Base-by-base conservation (phyloP, 2,113 vertebrate genomes). In the human (Homo sapiens) region DNA sequence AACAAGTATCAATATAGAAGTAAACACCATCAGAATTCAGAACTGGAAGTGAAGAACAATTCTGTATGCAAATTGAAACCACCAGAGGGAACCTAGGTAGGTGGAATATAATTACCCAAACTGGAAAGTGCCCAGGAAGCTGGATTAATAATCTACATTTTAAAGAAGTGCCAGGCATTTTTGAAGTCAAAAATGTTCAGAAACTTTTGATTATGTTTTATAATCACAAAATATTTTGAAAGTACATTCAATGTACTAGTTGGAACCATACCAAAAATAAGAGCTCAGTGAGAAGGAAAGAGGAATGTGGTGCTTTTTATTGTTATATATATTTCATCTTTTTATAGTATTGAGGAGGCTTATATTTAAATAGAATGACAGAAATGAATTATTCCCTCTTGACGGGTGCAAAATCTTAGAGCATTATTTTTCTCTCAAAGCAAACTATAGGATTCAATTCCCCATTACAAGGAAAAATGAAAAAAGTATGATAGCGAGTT, bases 21-120 rank as follows among this genome's bases (percentile, higher is more conserved):
- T 75, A 90, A 96, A 92, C 2, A 90, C 64, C 23, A 84, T 25
- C 20, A 82, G 89, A 88, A 76, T 93, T 92, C 48, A 92, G 43
- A 89, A 84, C 13, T 80, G 70, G 50, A 96, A 96, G 25, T 32
- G 23, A 95, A 76, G 87, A 83, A 72, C 20, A 97, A 86, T 72
- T 96, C 48, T 87, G 55, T 45, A 86, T 91, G 86, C 87, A 95
- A 97, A 97, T 38, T 48, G 64, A 87, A 97, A 90, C 70, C 50
- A 61, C 90, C 93, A 96, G 38, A 17, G 68, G 92, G 43, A 68
- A 96, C 22, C 92, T 84, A 87, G 87, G 82, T 92, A 96, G 86
- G 92, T 94, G 57, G 96, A 93, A 96, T 70, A 52, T 88, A 96
- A 96, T 97, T 93, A 96, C 30, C 87, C 55, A 96, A 91, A 93